Evolutionary conservation across 2,113 vertebrate species (phyloP).

Genomic region (Rhea pennata): DNA sequence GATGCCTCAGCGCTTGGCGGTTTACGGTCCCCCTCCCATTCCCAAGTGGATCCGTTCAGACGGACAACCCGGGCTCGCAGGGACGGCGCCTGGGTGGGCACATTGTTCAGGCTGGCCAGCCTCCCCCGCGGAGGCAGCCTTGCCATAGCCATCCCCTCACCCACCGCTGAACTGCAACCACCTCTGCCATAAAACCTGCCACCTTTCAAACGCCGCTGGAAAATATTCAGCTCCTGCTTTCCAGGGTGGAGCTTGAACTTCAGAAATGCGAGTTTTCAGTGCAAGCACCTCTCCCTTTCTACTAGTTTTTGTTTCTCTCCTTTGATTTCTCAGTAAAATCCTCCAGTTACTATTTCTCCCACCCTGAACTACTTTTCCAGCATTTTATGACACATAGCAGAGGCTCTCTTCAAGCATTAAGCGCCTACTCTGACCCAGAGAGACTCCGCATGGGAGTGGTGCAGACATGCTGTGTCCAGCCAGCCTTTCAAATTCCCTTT

Average conservation of each 20-base stretch:
- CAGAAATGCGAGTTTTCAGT: not conserved
- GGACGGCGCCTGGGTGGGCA: not conserved
- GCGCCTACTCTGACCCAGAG: not conserved
- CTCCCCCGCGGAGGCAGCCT: not conserved
- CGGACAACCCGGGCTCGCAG: accelerated
- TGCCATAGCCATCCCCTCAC: not conserved
- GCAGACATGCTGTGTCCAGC: not conserved
- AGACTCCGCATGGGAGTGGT: not conserved
- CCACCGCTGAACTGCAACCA: not conserved
- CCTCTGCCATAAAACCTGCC: not conserved
- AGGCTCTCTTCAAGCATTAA: not conserved
- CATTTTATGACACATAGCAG: not conserved
- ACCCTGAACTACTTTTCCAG: not conserved
- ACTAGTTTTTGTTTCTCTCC: not conserved
- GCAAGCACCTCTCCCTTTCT: accelerated
- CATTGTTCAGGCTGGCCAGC: not conserved
- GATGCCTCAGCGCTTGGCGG: conserved; percentile 7
- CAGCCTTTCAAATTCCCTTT: not conserved
- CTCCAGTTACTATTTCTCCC: not conserved
- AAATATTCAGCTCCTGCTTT: not conserved
- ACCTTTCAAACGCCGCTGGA: not conserved
- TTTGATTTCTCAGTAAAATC: not conserved
- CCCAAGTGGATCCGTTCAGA: not conserved
- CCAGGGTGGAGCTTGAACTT: not conserved
- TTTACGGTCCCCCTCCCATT: not conserved